Percentiles rank a stretch among this genome's conserved stretches.
Evolutionary conservation across 2,888 invertebrate species (phyloP).

Genomic region (Cerastis rubricosa): DNA sequence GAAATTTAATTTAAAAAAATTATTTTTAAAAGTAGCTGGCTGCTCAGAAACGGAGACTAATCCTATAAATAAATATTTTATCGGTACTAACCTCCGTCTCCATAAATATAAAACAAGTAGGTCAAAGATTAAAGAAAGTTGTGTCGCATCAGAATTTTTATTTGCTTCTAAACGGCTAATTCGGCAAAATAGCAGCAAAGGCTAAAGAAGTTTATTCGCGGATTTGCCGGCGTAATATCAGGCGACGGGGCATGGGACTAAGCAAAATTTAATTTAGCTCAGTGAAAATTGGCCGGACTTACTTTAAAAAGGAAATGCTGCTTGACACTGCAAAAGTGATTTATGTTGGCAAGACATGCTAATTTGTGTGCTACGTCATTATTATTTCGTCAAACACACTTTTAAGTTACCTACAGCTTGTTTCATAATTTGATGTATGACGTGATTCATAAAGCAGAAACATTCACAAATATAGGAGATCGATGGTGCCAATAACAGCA

Average conservation of each 20-base stretch:
- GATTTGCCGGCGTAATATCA: slow-evolving; percentile 63
- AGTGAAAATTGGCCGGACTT: slow-evolving; percentile 64
- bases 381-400: background rate
- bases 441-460: background rate
- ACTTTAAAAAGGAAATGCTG: slow-evolving; percentile 58
- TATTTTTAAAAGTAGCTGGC: background rate
- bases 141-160: slow-evolving; percentile 41
- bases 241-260: slow-evolving; percentile 65
- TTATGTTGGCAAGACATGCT: slow-evolving; percentile 43
- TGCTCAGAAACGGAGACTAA: slow-evolving; percentile 21
- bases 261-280: slow-evolving; percentile 69
- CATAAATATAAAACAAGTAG: slow-evolving; percentile 41
- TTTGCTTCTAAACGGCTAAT: slow-evolving; percentile 57
- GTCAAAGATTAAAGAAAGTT: slow-evolving; percentile 59
- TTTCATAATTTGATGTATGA: too few species aligned
- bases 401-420: too few species aligned
- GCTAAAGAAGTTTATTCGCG: slow-evolving; percentile 66
- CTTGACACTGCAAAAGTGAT: slow-evolving; percentile 60
- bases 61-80: slow-evolving; percentile 43
- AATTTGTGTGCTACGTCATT: slow-evolving; percentile 24
- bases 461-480: background rate
- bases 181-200: slow-evolving; percentile 61
- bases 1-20: too few species aligned
- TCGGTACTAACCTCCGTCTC: slow-evolving; percentile 16
- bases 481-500: background rate